Evolutionary conservation across 2,888 invertebrate genomes (phyloP).

Genomic region (Calameuta pallipes): DNA sequence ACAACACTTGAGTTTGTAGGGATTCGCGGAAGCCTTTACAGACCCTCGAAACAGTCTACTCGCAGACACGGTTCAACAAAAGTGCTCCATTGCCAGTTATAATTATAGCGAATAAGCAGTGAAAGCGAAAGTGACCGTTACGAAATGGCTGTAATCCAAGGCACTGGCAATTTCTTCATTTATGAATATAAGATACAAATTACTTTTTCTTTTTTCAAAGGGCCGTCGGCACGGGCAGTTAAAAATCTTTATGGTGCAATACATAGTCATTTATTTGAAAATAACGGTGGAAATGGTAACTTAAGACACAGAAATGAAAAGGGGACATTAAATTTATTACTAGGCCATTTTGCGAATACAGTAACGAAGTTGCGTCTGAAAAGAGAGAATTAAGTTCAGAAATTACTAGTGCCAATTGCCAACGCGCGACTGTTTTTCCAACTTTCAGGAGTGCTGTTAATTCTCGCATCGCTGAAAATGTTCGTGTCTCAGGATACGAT

Average conservation of each 20-base stretch:
- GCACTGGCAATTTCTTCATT: constrained; percentile 24
- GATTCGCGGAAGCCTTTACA: constrained; percentile 58
- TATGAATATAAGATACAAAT: neutral
- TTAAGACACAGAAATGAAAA: neutral
- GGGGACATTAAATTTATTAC: neutral
- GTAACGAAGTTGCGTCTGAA: neutral
- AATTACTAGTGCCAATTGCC: neutral
- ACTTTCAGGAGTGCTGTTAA: constrained; percentile 30
- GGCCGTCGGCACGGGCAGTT: too few relatives aligned
- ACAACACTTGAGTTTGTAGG: constrained; percentile 55
- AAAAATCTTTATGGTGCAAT: too few relatives aligned
- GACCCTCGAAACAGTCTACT: constrained; percentile 48
- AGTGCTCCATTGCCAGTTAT: constrained; percentile 16
- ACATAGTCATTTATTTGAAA: neutral
- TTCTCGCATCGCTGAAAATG: constrained; percentile 32
- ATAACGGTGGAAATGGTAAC: neutral
- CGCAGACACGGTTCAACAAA: constrained; percentile 40
- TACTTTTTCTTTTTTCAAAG: neutral
- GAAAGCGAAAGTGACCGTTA: constrained; percentile 4
- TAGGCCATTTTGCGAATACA: neutral
- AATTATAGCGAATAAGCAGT: constrained; percentile 2
- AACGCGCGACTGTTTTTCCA: constrained; percentile 7
- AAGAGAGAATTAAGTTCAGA: neutral
- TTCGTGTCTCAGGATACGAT: constrained; percentile 28
- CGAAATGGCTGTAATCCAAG: constrained; percentile 37